phyloP scores from a whole-genome alignment of 2,888 invertebrate genomes.

The Drosophila stalkeri region DNA sequence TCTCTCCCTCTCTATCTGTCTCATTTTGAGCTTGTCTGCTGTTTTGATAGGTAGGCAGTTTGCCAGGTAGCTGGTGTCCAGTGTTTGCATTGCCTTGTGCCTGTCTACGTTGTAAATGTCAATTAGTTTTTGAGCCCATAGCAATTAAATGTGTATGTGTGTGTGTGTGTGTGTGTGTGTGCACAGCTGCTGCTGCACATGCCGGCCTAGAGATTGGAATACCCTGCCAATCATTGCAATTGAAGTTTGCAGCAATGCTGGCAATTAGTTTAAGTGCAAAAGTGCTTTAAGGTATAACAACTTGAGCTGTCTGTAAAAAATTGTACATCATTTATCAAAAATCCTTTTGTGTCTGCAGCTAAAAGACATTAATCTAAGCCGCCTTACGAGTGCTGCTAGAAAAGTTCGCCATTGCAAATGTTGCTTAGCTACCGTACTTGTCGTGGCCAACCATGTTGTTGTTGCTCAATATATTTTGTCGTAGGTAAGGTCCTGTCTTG shows the following conservation, averaged over 20 bases:
- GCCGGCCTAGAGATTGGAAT: neutral
- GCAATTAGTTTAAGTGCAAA: conserved; percentile 61
- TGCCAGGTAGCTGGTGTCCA: conserved; percentile 22
- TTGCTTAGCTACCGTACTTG: neutral
- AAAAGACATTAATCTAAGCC: conserved; percentile 72
- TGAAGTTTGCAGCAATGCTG: conserved; percentile 33
- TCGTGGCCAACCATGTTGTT: conserved; percentile 1
- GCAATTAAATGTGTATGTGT: conserved; percentile 62
- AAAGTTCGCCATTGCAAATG: conserved; percentile 6
- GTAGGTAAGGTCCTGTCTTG: conserved; percentile 53
- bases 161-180: conserved; percentile 40
- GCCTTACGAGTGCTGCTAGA: conserved; percentile 21
- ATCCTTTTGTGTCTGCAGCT: conserved; percentile 65
- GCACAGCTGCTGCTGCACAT: conserved; percentile 27
- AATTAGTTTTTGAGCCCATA: conserved; percentile 65
- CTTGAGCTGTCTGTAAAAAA: conserved; percentile 30
- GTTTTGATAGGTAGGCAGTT: conserved; percentile 49
- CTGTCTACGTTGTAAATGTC: conserved; percentile 68
- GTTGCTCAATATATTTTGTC: conserved; percentile 43
- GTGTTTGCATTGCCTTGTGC: conserved; percentile 47
- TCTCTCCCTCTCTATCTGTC: neutral
- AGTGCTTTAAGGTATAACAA: conserved; percentile 31
- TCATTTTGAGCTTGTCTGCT: conserved; percentile 33
- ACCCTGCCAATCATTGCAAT: conserved; percentile 39
- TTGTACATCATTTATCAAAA: conserved; percentile 76